phyloP scores from a whole-genome alignment of 2,113 vertebrate genomes.

The Trichomycterus rosablanca region DNA sequence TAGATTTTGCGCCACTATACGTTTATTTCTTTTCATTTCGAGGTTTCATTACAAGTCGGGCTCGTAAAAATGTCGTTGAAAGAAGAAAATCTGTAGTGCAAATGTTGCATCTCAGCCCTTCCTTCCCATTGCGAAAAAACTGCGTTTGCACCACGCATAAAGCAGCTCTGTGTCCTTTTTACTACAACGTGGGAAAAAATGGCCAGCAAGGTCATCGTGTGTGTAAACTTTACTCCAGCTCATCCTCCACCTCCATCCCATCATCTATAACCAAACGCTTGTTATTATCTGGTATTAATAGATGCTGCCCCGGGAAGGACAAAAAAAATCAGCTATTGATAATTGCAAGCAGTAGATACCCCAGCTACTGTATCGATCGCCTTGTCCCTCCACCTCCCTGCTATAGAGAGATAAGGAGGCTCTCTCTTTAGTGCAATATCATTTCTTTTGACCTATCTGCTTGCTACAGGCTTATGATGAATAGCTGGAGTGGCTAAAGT shows the following conservation, averaged over 20 bases:
- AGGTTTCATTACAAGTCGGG: too few relatives aligned
- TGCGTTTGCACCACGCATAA: too few relatives aligned
- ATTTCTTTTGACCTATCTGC: constrained; percentile 99
- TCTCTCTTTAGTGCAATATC: constrained; percentile 99
- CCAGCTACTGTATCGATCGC: constrained; percentile 97
- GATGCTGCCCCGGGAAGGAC: constrained; percentile 95
- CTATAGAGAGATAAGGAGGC: constrained; percentile 97
- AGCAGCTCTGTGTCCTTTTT: too few relatives aligned
- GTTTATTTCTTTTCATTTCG: not conserved
- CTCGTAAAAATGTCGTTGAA: too few relatives aligned
- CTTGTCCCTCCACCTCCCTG: constrained; percentile 97
- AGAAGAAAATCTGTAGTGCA: too few relatives aligned
- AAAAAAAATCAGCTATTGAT: constrained; percentile 99
- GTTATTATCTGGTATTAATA: constrained; percentile 98
- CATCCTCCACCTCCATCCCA: constrained; percentile 29
- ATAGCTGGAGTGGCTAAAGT: constrained; percentile 97
- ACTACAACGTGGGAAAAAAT: too few relatives aligned
- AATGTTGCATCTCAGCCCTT: too few relatives aligned
- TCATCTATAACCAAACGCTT: constrained; percentile 73
- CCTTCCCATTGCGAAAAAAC: too few relatives aligned
- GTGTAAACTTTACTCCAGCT: constrained; percentile 54
- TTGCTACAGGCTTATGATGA: constrained; percentile 99
- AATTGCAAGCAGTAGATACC: constrained; percentile 95
- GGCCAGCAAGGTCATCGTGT: constrained; percentile 65
- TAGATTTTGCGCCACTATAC: too few relatives aligned